These are phyloP conservation scores for Cyaniris semiargus DNA, from an alignment of 2,888 invertebrate genomes.

Conservation along the genomic window DNA sequence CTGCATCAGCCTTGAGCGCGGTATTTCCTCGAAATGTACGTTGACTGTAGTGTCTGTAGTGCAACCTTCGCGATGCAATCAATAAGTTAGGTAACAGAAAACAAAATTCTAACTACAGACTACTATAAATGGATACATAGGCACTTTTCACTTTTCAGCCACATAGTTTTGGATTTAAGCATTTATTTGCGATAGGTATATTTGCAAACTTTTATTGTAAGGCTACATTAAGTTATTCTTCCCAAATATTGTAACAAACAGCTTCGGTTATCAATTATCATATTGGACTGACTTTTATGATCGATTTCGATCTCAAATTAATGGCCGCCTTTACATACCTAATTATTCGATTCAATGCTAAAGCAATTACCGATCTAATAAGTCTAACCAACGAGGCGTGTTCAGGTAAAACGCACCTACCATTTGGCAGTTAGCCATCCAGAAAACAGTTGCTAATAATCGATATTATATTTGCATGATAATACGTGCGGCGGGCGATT, in stretches of 20 bases:
- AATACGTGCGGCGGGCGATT: slow-evolving; percentile 28
- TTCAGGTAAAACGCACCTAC: slow-evolving; percentile 29
- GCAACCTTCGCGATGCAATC: background rate
- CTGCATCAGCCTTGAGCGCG: slow-evolving; percentile 2
- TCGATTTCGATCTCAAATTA: too few species aligned
- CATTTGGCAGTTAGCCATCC: slow-evolving; percentile 30
- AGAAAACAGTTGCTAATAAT: slow-evolving; percentile 32
- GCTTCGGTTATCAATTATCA: too few species aligned
- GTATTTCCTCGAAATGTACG: background rate
- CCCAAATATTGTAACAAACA: too few species aligned
- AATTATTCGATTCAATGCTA: background rate
- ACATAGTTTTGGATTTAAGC: too few species aligned
- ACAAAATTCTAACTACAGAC: background rate
- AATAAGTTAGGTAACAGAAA: slow-evolving; percentile 13
- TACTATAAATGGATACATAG: background rate
- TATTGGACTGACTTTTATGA: too few species aligned
- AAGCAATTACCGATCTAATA: slow-evolving; percentile 16
- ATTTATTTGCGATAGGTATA: too few species aligned
- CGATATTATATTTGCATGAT: slow-evolving; percentile 31
- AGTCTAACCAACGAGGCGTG: slow-evolving; percentile 16
- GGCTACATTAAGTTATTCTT: too few species aligned
- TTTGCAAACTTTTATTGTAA: too few species aligned
- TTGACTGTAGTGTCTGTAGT: background rate
- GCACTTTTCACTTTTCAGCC: background rate
- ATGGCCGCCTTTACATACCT: background rate